Evolutionary conservation across 2,888 invertebrate species (phyloP).

Genomic region (Meta bourneti): DNA sequence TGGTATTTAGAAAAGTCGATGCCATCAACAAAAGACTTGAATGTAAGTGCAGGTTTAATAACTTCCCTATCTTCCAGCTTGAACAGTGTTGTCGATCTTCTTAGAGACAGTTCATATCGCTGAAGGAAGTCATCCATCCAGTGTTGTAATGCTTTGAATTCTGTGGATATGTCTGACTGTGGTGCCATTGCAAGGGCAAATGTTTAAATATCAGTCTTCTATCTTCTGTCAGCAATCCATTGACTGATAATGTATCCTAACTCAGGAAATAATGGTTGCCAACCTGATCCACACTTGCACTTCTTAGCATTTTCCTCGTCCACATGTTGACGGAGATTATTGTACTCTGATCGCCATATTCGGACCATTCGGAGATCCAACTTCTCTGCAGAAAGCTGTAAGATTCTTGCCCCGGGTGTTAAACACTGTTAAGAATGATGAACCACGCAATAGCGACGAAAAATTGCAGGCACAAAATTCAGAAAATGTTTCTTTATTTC

Average conservation of each 20-base stretch:
- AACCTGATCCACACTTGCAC: conserved; percentile 47
- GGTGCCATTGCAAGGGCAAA: conserved; percentile 39
- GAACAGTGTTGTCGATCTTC: conserved; percentile 45
- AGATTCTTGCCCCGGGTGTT: neutral
- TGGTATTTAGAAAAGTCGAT: conserved; percentile 37
- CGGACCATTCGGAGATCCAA: conserved; percentile 27
- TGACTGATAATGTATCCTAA: conserved; percentile 13
- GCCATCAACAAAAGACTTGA: conserved; percentile 43
- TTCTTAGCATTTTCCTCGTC: conserved; percentile 46
- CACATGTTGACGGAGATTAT: conserved; percentile 38
- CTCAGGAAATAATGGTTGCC: conserved; percentile 38
- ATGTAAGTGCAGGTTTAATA: conserved; percentile 36
- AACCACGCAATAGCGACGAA: too few species aligned
- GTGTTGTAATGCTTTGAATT: conserved; percentile 46
- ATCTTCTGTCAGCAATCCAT: conserved; percentile 46
- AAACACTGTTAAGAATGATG: too few species aligned
- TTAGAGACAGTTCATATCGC: conserved; percentile 50
- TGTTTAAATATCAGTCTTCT: conserved; percentile 45
- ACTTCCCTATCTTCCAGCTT: conserved; percentile 44
- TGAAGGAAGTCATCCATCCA: conserved; percentile 39
- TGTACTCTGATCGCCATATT: conserved; percentile 35
- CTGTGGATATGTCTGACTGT: conserved; percentile 20
- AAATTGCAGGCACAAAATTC: too few species aligned
- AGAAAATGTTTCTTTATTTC: too few species aligned
- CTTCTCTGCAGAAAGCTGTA: neutral